Conservation (phyloP, 1,140 invertebrate species). For the Trinorchestia longiramus region DNA sequence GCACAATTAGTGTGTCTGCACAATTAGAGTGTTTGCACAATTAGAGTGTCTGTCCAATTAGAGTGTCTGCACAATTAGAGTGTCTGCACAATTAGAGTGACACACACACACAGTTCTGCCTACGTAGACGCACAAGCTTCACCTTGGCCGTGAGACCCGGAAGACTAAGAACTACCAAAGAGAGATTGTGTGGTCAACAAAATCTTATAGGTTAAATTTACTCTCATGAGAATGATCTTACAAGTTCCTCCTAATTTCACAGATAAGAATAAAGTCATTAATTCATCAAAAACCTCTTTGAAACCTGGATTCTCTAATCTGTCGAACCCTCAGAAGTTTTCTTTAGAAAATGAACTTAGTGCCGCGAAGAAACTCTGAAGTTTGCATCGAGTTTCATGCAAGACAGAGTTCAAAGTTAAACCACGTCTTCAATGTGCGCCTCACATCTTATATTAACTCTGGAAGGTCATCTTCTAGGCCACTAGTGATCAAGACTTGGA, state of each 20-base stretch:
- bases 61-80: no score
- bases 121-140: neutral
- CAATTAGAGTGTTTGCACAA: neutral
- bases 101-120: neutral
- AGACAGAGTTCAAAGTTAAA: neutral
- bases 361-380: neutral
- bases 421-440: neutral
- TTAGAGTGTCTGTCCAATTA: no score
- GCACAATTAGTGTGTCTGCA: neutral
- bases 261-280: neutral
- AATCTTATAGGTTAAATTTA: neutral
- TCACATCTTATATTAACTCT: neutral
- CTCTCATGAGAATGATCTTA: no score
- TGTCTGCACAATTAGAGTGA: no score
- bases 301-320: neutral
- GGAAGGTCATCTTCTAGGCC: neutral
- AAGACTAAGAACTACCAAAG: neutral
- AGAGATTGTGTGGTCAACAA: neutral
- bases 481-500: neutral
- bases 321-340: neutral
- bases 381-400: neutral
- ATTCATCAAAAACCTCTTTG: neutral
- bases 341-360: neutral
- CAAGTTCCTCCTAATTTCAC: no score
- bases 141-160: constrained; percentile 26